phyloP scores from a whole-genome alignment of 2,888 invertebrate species.

The Leptopilina syphax region DNA sequence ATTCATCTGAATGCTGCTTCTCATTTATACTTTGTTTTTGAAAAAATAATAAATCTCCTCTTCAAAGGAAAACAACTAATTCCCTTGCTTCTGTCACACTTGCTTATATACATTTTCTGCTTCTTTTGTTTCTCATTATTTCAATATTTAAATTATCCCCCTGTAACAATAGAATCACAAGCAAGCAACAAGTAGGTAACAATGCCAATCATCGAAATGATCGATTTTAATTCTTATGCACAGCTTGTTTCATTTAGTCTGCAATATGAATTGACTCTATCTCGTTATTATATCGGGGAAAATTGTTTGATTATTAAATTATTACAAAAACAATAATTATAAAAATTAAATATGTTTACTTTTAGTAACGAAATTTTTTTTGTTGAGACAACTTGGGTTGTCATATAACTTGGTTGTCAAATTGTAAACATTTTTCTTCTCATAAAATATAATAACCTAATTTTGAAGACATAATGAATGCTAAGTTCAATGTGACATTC shows the following conservation, averaged over 20 bases:
- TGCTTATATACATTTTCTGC: no score
- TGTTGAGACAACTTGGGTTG: no score
- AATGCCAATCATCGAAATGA: slow-evolving; percentile 17
- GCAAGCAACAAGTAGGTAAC: slow-evolving; percentile 36
- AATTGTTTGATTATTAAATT: no score
- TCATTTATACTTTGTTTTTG: not conserved
- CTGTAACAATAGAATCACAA: slow-evolving; percentile 5
- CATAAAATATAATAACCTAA: not conserved
- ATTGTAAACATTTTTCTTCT: no score
- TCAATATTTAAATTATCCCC: slow-evolving; percentile 1
- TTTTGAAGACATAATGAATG: slow-evolving; percentile 22
- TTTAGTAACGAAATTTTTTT: no score
- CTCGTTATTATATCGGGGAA: no score
- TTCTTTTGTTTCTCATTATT: not conserved
- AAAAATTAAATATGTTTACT: no score
- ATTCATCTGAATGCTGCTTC: not conserved
- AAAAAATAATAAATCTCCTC: not conserved
- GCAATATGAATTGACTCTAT: not conserved
- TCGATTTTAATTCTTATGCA: slow-evolving; percentile 32
- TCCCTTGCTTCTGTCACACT: no score
- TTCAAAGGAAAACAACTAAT: no score
- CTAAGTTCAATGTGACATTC: slow-evolving; percentile 26
- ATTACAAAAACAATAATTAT: no score
- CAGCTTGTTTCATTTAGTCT: not conserved
- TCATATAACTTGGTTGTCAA: no score